Conservation (phyloP, 1,140 invertebrate species). For the Campoletis sonorensis region DNA sequence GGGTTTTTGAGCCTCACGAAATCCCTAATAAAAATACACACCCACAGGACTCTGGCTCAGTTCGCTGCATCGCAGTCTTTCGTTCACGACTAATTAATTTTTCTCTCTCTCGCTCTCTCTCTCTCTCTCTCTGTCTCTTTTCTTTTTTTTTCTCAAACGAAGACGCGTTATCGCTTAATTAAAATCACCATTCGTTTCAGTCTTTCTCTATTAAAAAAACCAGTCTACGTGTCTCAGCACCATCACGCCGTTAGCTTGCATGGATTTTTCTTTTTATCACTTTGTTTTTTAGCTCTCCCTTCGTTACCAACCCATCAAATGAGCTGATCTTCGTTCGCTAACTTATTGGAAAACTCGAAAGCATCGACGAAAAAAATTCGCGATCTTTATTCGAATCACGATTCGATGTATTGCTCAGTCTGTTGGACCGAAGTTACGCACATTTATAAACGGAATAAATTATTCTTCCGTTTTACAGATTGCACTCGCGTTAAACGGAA, state of each 20-base stretch:
- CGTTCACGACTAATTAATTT: constrained; percentile 48
- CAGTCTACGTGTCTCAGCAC: constrained; percentile 66
- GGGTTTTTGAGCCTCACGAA: constrained; percentile 4
- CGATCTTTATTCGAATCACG: too few relatives aligned
- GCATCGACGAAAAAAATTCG: not conserved
- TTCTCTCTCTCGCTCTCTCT: not conserved
- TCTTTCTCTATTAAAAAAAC: constrained; percentile 66
- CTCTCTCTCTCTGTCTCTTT: too few relatives aligned
- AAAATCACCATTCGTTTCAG: constrained; percentile 62
- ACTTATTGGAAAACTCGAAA: too few relatives aligned
- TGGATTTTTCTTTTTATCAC: too few relatives aligned
- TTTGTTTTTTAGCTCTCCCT: too few relatives aligned
- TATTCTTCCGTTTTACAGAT: not conserved
- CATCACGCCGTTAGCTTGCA: constrained; percentile 48
- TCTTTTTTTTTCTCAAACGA: not conserved
- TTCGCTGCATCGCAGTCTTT: constrained; percentile 60
- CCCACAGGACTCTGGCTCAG: constrained; percentile 46
- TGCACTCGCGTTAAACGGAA: not conserved
- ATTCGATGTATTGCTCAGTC: too few relatives aligned
- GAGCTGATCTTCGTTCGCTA: too few relatives aligned
- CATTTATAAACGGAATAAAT: not conserved
- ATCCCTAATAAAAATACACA: constrained; percentile 23
- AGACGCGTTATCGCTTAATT: constrained; percentile 53
- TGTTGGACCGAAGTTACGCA: too few relatives aligned
- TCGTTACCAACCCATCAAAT: too few relatives aligned